Evolutionary conservation across 2,113 vertebrate species (phyloP).

Genomic region (Vidua chalybeata): DNA sequence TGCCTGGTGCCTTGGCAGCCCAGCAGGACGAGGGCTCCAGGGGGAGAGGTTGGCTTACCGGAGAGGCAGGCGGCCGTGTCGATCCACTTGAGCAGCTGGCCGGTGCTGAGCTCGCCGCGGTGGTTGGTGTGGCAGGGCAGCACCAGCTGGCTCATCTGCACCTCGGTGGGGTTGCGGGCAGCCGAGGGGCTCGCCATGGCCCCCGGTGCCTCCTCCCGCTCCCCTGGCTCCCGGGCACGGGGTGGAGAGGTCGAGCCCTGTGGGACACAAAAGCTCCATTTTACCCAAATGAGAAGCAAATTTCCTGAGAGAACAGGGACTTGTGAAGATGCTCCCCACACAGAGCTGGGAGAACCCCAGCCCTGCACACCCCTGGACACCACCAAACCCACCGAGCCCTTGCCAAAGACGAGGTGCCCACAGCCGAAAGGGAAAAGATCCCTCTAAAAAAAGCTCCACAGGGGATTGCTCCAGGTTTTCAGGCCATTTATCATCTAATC

Average conservation of each 20-base stretch:
- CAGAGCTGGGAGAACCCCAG: background rate
- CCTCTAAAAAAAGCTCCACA: background rate
- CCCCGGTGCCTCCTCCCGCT: background rate
- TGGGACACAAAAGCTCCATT: fast-evolving
- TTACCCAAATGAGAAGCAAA: background rate
- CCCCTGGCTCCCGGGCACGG: constrained; percentile 42
- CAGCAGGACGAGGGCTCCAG: fast-evolving
- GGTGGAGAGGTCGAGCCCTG: constrained; percentile 26
- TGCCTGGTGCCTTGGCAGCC: background rate
- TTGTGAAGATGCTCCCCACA: fast-evolving
- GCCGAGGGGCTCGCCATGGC: constrained; percentile 23
- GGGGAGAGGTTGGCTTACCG: constrained; percentile 62
- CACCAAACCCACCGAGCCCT: background rate
- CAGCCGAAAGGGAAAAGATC: background rate
- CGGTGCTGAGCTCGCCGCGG: constrained; percentile 84
- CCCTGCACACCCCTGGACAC: fast-evolving
- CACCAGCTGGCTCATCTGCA: constrained; percentile 97
- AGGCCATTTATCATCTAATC: background rate
- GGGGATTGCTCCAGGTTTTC: background rate
- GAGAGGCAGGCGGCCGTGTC: constrained; percentile 95
- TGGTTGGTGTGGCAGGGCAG: constrained; percentile 95
- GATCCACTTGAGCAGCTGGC: constrained; percentile 98
- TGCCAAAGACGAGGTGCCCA: fast-evolving
- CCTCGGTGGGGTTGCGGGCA: constrained; percentile 84
- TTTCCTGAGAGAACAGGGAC: fast-evolving